Evolutionary conservation across 2,888 invertebrate genomes (phyloP).

Genomic region (Euphydryas editha): DNA sequence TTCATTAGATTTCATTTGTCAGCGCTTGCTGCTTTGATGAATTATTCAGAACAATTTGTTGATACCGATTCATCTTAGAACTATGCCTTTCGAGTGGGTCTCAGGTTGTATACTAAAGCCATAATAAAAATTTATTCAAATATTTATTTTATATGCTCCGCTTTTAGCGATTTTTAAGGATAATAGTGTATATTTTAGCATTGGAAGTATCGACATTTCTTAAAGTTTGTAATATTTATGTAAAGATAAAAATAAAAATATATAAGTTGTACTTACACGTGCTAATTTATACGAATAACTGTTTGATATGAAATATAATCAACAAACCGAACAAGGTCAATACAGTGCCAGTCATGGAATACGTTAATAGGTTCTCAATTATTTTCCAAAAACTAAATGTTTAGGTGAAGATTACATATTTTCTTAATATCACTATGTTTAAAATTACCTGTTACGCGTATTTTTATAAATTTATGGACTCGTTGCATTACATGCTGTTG

Average conservation of each 20-base stretch:
- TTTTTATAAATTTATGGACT: too few species aligned
- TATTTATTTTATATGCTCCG: slow-evolving; percentile 14
- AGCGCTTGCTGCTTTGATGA: slow-evolving; percentile 75
- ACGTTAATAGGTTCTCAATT: too few species aligned
- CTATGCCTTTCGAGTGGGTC: slow-evolving; percentile 49
- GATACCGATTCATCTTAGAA: slow-evolving; percentile 59
- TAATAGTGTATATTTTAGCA: slow-evolving; percentile 7
- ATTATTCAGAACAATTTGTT: slow-evolving; percentile 79
- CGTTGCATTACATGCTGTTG: too few species aligned
- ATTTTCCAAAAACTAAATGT: too few species aligned
- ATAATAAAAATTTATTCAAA: slow-evolving; percentile 53
- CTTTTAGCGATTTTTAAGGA: not conserved
- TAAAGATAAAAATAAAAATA: slow-evolving; percentile 25
- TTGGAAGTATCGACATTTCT: not conserved
- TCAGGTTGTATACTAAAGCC: slow-evolving; percentile 27
- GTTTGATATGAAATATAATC: too few species aligned
- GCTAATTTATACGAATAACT: too few species aligned
- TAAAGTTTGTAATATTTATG: slow-evolving; percentile 31
- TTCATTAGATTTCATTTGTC: slow-evolving; percentile 82
- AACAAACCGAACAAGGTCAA: too few species aligned
- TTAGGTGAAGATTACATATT: too few species aligned
- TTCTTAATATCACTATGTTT: too few species aligned
- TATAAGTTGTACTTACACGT: too few species aligned
- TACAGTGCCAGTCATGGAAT: too few species aligned
- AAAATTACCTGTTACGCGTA: too few species aligned